Conservation (phyloP, 2,113 vertebrate genomes). For the Rhinoptilus africanus region DNA sequence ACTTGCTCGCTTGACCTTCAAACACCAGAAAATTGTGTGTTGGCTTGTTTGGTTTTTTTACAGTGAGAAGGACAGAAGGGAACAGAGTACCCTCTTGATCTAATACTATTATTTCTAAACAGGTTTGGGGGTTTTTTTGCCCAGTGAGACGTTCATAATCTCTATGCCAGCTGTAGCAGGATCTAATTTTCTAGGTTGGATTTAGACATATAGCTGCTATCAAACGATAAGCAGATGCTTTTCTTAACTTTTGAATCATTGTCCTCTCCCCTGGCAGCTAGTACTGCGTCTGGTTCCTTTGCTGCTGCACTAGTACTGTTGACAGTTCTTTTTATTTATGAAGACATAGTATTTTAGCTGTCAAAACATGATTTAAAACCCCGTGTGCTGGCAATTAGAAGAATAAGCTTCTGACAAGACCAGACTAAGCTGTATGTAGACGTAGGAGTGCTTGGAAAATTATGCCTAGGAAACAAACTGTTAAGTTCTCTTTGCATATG, state of each 20-base stretch:
- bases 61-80: neutral
- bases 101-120: neutral
- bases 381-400: neutral
- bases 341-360: neutral
- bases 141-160: neutral
- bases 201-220: conserved; percentile 24
- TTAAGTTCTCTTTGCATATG: neutral
- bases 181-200: conserved; percentile 4
- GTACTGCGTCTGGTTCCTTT: neutral
- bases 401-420: conserved; percentile 4
- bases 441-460: neutral
- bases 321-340: neutral
- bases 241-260: conserved; percentile 3
- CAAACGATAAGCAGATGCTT: conserved; percentile 19
- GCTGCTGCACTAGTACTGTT: neutral
- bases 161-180: conserved; percentile 4
- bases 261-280: neutral
- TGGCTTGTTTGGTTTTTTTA: neutral
- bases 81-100: neutral
- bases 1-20: neutral
- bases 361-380: conserved; percentile 1
- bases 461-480: neutral
- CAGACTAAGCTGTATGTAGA: neutral
- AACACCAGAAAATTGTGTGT: neutral
- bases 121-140: neutral